phyloP scores from a whole-genome alignment of 2,113 vertebrate species.

The Leptocoma aspasia region DNA sequence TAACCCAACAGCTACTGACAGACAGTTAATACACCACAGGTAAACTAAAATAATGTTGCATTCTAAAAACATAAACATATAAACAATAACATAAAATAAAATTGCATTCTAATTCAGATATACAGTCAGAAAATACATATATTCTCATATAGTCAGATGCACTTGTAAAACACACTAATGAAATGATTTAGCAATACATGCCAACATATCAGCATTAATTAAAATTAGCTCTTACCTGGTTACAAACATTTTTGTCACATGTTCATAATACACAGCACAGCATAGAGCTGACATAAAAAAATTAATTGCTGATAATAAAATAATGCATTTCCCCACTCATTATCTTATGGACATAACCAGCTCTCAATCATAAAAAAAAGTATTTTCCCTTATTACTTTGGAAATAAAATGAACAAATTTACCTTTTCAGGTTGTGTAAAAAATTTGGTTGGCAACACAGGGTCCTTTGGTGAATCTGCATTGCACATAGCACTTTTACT shows the following conservation, averaged over 20 bases:
- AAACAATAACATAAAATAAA: too few species aligned
- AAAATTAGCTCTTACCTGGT: not conserved
- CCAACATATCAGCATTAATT: not conserved
- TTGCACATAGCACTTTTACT: constrained; percentile 98
- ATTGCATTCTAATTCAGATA: not conserved
- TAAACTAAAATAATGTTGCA: not conserved
- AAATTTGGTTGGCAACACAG: constrained; percentile 91
- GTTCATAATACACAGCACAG: not conserved
- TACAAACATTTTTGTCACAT: not conserved
- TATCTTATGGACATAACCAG: not conserved
- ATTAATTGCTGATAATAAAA: not conserved
- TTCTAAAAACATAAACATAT: too few species aligned
- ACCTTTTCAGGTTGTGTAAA: constrained; percentile 95
- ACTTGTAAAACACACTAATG: not conserved
- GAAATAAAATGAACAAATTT: constrained; percentile 28
- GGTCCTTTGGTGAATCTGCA: constrained; percentile 94
- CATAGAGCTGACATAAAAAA: not conserved
- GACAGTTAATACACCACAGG: accelerated
- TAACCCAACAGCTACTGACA: not conserved
- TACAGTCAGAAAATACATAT: not conserved
- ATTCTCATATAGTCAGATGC: not conserved
- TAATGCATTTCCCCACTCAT: not conserved
- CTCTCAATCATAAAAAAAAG: not conserved
- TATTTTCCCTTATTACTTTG: not conserved
- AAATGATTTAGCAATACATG: not conserved